Evolutionary conservation across 2,113 vertebrate genomes (phyloP), one percentile per base, ranked within the genome.

Genomic region (Colossoma macropomum): DNA sequence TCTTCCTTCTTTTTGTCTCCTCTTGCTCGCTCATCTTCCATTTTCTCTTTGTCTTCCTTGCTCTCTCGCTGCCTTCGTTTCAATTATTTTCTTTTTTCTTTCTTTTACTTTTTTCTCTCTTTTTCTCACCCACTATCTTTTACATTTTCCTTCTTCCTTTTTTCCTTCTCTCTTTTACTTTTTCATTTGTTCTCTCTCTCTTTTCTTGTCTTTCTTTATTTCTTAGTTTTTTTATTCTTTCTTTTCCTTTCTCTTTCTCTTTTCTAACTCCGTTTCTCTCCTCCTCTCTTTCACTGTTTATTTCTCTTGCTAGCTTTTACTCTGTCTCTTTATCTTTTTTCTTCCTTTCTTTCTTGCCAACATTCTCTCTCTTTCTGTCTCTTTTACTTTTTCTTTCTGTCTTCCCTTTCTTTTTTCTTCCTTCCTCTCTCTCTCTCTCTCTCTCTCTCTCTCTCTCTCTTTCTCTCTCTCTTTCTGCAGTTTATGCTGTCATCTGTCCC

Each of bases 31-130:
- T n/a, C n/a, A n/a, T n/a, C n/a, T n/a, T n/a, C n/a, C n/a, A n/a
- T n/a, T n/a, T n/a, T n/a, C n/a, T n/a, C n/a, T n/a, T n/a, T n/a
- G n/a, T n/a, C n/a, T n/a, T n/a, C n/a, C n/a, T n/a, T n/a, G n/a
- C n/a, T n/a, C n/a, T n/a, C n/a, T n/a, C n/a, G n/a, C n/a, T n/a
- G n/a, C n/a, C n/a, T n/a, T n/a, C n/a, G n/a, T n/a, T n/a, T n/a
- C n/a, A n/a, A n/a, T n/a, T n/a, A n/a, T n/a, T n/a, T n/a, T n/a
- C n/a, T n/a, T n/a, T n/a, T n/a, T n/a, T n/a, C n/a, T n/a, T n/a
- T n/a, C n/a, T n/a, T n/a, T n/a, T n/a, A n/a, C n/a, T 78, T 87
- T 77, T 62, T 80, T 4, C 45, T 85, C 75, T 79, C 63, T 32
- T 56, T 19, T 45, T 75, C 60, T 75, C 28, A 25, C 63, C 68